Evolutionary conservation across 2,797 vertebrate genomes (phyloP).

Genomic region (Pelobates cultripes): DNA sequence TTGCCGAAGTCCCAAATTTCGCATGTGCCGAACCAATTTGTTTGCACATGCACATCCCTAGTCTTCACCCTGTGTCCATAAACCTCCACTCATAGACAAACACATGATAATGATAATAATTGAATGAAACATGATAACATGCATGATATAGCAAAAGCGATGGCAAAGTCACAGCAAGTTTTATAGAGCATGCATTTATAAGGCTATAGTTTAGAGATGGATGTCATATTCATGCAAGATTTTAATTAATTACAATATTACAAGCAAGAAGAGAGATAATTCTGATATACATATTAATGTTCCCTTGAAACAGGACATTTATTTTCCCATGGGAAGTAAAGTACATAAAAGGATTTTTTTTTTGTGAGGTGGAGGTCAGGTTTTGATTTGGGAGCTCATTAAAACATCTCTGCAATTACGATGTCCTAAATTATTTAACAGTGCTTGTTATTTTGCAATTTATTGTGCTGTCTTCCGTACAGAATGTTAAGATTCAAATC

Average conservation of each 20-base stretch:
- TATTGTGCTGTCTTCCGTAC: conserved; percentile 1
- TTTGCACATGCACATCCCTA: too few relatives aligned
- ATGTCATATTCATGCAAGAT: not conserved
- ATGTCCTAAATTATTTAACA: conserved; percentile 43
- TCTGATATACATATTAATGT: conserved; percentile 20
- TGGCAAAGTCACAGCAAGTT: too few relatives aligned
- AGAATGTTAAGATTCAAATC: not conserved
- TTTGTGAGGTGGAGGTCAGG: conserved; percentile 39
- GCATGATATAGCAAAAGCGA: too few relatives aligned
- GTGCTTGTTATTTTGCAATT: conserved; percentile 24
- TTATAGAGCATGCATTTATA: not conserved
- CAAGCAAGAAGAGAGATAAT: conserved; percentile 22
- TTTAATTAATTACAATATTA: conserved; percentile 31
- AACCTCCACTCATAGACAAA: not conserved
- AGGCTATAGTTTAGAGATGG: not conserved
- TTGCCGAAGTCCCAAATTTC: too few relatives aligned
- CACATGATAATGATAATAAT: conserved; percentile 8
- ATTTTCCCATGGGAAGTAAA: conserved; percentile 20
- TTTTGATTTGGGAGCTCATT: conserved; percentile 39
- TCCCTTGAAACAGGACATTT: conserved; percentile 39
- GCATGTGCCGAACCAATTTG: too few relatives aligned
- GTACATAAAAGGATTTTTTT: conserved; percentile 17
- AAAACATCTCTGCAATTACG: conserved; percentile 35
- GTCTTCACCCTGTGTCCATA: too few relatives aligned
- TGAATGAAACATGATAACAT: not conserved